phyloP scores from a whole-genome alignment of 2,888 invertebrate species.

The Baccha elongata region DNA sequence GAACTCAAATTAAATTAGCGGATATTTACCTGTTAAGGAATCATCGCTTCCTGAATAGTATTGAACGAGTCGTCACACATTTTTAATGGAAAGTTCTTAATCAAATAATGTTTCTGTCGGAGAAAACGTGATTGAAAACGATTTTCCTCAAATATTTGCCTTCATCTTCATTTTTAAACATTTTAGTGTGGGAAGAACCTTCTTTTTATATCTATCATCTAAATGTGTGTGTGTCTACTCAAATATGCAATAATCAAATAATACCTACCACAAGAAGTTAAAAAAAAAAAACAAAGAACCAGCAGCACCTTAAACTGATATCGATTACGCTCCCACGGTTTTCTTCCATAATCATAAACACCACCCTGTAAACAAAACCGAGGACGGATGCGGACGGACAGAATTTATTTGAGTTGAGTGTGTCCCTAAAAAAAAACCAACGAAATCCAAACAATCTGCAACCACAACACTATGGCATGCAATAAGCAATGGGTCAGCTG shows the following conservation, averaged over 20 bases:
- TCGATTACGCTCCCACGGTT: conserved; percentile 75
- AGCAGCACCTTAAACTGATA: conserved; percentile 60
- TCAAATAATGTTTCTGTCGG: no score
- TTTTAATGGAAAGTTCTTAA: no score
- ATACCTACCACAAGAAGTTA: conserved; percentile 21
- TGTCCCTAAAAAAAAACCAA: conserved; percentile 61
- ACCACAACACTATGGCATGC: conserved; percentile 56
- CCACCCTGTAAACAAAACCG: conserved; percentile 10
- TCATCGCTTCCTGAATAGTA: no score
- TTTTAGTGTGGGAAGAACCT: conserved; percentile 55
- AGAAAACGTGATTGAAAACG: no score
- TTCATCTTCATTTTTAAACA: conserved; percentile 27
- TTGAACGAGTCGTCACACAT: no score
- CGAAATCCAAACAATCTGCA: conserved; percentile 65
- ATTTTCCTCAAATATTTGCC: conserved; percentile 55
- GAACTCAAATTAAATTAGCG: no score
- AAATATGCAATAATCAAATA: conserved; percentile 60
- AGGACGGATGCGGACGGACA: conserved; percentile 28
- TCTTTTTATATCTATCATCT: conserved; percentile 3
- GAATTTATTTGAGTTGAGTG: not conserved
- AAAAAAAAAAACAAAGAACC: conserved; percentile 16
- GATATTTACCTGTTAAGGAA: no score
- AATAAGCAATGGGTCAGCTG: conserved; percentile 44
- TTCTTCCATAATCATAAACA: conserved; percentile 46
- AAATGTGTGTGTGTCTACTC: conserved; percentile 6